phyloP scores from a whole-genome alignment of 2,888 invertebrate genomes.

The Diaperis boleti region DNA sequence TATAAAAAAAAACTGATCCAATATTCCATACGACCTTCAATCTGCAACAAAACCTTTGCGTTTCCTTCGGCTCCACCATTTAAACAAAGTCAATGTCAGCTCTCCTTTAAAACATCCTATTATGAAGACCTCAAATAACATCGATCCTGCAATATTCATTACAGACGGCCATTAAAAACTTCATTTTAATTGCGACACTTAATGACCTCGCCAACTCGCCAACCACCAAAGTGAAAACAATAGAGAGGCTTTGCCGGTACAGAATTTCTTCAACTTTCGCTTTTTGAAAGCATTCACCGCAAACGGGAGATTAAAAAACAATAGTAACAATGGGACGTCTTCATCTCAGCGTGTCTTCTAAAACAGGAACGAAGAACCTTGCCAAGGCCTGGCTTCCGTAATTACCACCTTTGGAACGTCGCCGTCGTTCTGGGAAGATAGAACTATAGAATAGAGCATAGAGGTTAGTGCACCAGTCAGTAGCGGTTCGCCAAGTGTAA shows the following conservation, averaged over 20 bases:
- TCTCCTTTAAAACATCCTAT: not conserved
- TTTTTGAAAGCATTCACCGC: constrained; percentile 10
- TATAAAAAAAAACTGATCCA: too few species aligned
- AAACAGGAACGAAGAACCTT: constrained; percentile 29
- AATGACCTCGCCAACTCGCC: not conserved
- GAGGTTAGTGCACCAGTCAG: constrained; percentile 36
- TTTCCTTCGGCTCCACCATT: too few species aligned
- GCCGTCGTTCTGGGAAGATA: constrained; percentile 29
- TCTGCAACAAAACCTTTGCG: too few species aligned
- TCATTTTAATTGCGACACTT: constrained; percentile 6
- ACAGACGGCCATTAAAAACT: constrained; percentile 1
- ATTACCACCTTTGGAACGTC: constrained; percentile 26
- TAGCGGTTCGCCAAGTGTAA: too few species aligned
- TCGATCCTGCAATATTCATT: not conserved
- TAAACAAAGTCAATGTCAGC: not conserved
- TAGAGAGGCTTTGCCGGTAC: not conserved
- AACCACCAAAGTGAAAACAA: constrained; percentile 16
- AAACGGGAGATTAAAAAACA: not conserved
- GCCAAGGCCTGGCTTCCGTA: constrained; percentile 35
- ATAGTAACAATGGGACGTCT: constrained; percentile 6
- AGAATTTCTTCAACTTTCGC: constrained; percentile 15
- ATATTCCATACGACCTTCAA: too few species aligned
- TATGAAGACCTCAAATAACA: not conserved
- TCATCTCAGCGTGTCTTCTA: constrained; percentile 9
- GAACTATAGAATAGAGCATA: constrained; percentile 25